Base-by-base conservation (phyloP, 2,888 invertebrate species). In the Ditula angustiorana region DNA sequence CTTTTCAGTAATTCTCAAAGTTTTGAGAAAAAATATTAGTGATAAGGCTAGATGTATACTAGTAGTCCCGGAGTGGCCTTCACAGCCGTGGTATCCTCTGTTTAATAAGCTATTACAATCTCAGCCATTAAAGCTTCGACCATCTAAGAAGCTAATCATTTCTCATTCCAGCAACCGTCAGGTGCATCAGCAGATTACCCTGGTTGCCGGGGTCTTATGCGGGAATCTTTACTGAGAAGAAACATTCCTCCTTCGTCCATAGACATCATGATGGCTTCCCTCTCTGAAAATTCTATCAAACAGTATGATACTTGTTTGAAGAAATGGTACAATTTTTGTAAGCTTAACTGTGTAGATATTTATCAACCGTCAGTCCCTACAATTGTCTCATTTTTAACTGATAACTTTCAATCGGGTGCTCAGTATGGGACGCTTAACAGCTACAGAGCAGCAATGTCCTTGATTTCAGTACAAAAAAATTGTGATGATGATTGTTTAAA, bases 371-470 rank as follows among this genome's bases (percentile, higher is more conserved):
- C 28, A 13, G 5, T 50, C 5, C 30, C 28, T 5, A 28, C 28
- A 10, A 28, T 50, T 8, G 28, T 50, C 5, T 28, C 26, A 4
- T 23, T 35, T 55, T 11, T 55, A 2, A 35, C 35, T 23, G 24
- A 55, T 24, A 35, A 37, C n/a, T 55, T 35, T n/a, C 1, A 26
- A 19, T 7, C n/a, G 0, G 28, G 50, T 5, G 50, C 28, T 2
- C 50, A 55, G n/a, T 55, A 55, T 13, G 41, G 41, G 3, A 55
- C 56, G 3, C 41, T 56, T 8, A 56, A 56, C 23, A 56, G 56
- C 16, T 19, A 56, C 10, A 37, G 56, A 24, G 41, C 56, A 8
- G 56, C 56, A 5, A 26, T 56, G 2, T 41, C 41, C 2, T 24
- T 56, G 7, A 44, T 56, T n/a, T n/a, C n/a, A 41, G 8, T 56